Base-by-base conservation (phyloP, 1,140 invertebrate species). In the Phymastichus coffea region DNA sequence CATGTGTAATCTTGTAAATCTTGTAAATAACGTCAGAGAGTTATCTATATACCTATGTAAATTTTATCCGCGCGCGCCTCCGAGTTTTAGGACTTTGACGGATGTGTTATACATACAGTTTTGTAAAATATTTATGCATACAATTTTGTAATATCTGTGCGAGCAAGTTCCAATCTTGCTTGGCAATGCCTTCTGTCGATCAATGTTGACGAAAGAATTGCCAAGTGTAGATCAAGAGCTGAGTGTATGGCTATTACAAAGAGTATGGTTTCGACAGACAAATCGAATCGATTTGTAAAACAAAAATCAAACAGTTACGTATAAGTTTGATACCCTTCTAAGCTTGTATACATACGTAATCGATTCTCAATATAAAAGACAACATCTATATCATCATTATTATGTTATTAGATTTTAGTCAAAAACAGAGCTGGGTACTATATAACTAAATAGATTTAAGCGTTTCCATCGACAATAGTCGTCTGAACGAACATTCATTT, bases 1-100 rank as follows among this genome's bases (percentile, higher is more conserved):
- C 8, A 7, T 47, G 47, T 15, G 28, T 51, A 51, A 44, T 68
- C 66, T 66, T 76, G 72, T 77, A 76, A 66, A 77, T 74, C 65
- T 71, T 75, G 73, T 76, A 72, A 68, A 75, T 74, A 72, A 37
- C 25, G n/a, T 22, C 30, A 8, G 14, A 6, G 14, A 8, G 14
- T 33, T 33, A 33, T 33, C 7, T 33, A 33, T 33, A 33, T 33
- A 25, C 44, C 17, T 4, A 19, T 47, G n/a, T 22, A 22, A 25
- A n/a, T n/a, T n/a, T n/a, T n/a, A n/a, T n/a, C n/a, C n/a, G n/a
- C n/a, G n/a, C n/a, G n/a, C n/a, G n/a, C n/a, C n/a, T n/a, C n/a
- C n/a, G n/a, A n/a, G n/a, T n/a, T n/a, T n/a, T n/a, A n/a, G n/a
- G n/a, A n/a, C n/a, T n/a, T n/a, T n/a, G n/a, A n/a, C n/a, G n/a